phyloP scores from a whole-genome alignment of 2,888 invertebrate genomes.

The Adela reaumurella region DNA sequence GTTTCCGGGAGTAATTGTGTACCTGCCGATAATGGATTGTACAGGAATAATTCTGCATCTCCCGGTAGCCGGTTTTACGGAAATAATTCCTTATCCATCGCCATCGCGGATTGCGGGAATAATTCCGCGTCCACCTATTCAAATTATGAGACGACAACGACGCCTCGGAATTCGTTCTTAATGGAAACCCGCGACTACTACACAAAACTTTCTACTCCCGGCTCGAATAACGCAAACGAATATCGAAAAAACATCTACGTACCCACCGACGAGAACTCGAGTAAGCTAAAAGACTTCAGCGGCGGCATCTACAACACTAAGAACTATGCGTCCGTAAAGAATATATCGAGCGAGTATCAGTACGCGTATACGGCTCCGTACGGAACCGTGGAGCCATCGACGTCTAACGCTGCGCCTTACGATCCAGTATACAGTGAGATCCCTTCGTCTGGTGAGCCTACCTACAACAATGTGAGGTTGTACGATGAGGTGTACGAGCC shows the following conservation, averaged over 20 bases:
- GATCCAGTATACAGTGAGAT: constrained; percentile 46
- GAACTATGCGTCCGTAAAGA: constrained; percentile 40
- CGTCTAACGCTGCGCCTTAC: constrained; percentile 23
- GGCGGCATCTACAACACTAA: constrained; percentile 39
- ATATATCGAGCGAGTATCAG: constrained; percentile 29
- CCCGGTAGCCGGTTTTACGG: no score
- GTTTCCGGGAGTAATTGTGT: no score
- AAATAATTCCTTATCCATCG: no score
- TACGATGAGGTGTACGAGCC: constrained; percentile 46
- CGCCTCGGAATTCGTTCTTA: constrained; percentile 19
- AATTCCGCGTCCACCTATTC: constrained; percentile 17
- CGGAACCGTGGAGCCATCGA: constrained; percentile 16
- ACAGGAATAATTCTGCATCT: no score
- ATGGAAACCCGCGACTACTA: constrained; percentile 45
- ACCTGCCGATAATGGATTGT: no score
- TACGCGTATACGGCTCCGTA: constrained; percentile 16
- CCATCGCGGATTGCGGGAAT: no score
- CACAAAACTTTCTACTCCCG: constrained; percentile 35
- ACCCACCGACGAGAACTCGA: constrained; percentile 36
- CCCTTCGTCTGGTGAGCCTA: constrained; percentile 20
- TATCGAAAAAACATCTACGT: constrained; percentile 47
- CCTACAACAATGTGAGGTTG: constrained; percentile 24
- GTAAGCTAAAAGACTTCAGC: constrained; percentile 38
- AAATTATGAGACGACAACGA: constrained; percentile 20
- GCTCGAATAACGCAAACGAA: constrained; percentile 21